Evolutionary conservation across 2,113 vertebrate genomes (phyloP), one percentile per base, ranked within the genome.

Genomic region (Jaculus jaculus): DNA sequence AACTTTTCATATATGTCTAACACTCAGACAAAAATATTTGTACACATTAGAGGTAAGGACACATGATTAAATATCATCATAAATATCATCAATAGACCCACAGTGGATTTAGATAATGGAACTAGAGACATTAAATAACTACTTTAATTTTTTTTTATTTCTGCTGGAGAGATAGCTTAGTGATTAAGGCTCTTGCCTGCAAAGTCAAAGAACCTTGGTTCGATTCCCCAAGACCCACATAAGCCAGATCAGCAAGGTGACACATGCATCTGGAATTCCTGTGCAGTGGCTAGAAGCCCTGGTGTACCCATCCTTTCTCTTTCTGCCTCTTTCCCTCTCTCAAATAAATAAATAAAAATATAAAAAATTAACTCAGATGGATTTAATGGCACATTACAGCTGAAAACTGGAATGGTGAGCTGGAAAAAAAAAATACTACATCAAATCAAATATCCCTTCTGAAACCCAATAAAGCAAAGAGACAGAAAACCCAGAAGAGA

Each of bases 371-470:
- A 92, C 71, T 60, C 37, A 69, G 51, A 80, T 72, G 26, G 75
- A 78, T 84, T 88, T 75, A 90, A 88, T 6, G 58, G 28, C 5
- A 65, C 58, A 80, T 26, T 65, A 72, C 15, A 75, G 66, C 32
- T 71, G 39, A 88, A 93, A 87, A 93, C n/a, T 84, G 51, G 88
- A 88, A 80, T 28, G 79, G 18, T 87, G n/a, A 93, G 68, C 87
- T 90, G 73, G 47, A 84, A 87, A 51, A 84, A 87, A 51, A 87
- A 87, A 68, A 92, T 17, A 39, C 37, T 69, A 84, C 60, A 39
- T 74, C 83, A 92, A 69, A 39, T 74, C 83, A 92, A 69, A 84
- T 42, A 75, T 15, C 20, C 15, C 79, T 34, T 63, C 12, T 54
- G 37, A 88, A 74, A 17, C 10, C 72, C 1, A 60, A 54, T 63